Evolutionary conservation across 2,797 vertebrate genomes (phyloP), one percentile per base, ranked within the genome.

Genomic region (Crypturellus tataupa): DNA sequence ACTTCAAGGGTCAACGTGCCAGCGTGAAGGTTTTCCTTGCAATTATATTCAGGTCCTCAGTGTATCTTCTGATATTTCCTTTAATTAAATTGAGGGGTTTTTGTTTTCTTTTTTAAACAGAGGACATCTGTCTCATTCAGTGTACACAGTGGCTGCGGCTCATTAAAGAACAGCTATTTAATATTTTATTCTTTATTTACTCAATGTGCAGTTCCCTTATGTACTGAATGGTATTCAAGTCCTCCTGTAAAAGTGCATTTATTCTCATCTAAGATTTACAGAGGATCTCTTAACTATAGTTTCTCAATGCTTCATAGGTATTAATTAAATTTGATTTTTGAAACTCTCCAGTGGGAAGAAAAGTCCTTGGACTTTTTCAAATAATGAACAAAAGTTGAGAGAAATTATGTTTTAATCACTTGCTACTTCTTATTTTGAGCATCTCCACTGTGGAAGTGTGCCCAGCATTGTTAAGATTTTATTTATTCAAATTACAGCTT

Each of bases 81-180:
- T 84, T 87, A 85, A 64, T 97, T 92, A 81, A 94, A 59, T 83
- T 87, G 59, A 1, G 1, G 69, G 39, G 37, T 39, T 39, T 39
- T 9, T 77, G 72, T 78, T 85, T 78, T n/a, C 73, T 89, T 64
- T 84, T 77, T 89, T 62, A 81, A 90, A 56, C 40, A 77, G 69
- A 90, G 67, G 80, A 86, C 87, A 92, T 92, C 85, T 96, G 92
- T 85, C 73, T 93, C 73, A 67, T 94, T 95, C 77, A 85, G 9
- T 93, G 92, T 80, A 87, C 91, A 60, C 46, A 86, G 82, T 92
- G 70, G 80, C 47, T 91, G 80, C 63, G 79, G 67, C 85, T 96
- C 91, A 93, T 94, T 96, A 94, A 89, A 76, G 70, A 94, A 62
- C 37, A 92, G 31, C 82, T 93, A 86, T 92, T 95, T 93, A 84